These are phyloP conservation scores for Trypoxylon attenuatum DNA, from an alignment of 2,888 invertebrate species.

Conservation along the genomic window DNA sequence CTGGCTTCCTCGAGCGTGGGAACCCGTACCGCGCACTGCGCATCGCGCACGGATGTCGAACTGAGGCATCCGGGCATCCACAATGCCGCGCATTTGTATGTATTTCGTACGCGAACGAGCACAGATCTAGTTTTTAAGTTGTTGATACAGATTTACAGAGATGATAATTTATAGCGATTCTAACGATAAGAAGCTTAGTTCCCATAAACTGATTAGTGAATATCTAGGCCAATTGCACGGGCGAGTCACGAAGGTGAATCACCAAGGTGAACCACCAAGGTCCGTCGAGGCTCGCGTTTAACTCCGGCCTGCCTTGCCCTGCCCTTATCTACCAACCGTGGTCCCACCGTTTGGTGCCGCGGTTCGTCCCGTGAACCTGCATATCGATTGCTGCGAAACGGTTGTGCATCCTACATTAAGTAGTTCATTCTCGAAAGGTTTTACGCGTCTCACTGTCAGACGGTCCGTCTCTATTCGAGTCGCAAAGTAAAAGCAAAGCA, in stretches of 20 bases:
- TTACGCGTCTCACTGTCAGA: conserved; percentile 6
- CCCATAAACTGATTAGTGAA: conserved; percentile 47
- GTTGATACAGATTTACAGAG: conserved; percentile 53
- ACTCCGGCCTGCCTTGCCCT: too few species aligned
- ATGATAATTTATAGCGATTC: conserved; percentile 55
- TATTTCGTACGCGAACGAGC: conserved; percentile 48
- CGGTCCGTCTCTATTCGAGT: conserved; percentile 7
- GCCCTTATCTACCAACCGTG: too few species aligned
- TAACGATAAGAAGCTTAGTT: conserved; percentile 42
- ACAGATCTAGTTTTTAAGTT: conserved; percentile 47
- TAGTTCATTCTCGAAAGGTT: conserved; percentile 6
- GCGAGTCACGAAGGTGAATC: not conserved
- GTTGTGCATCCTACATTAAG: conserved; percentile 34
- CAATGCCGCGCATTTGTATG: conserved; percentile 54
- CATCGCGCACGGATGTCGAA: not conserved
- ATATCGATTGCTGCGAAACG: conserved; percentile 35
- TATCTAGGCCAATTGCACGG: conserved; percentile 35
- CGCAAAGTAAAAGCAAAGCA: too few species aligned
- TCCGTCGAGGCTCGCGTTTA: too few species aligned
- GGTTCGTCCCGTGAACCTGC: conserved; percentile 30
- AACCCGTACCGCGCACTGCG: not conserved
- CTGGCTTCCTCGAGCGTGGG: not conserved
- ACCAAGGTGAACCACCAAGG: too few species aligned
- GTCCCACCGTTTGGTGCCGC: too few species aligned
- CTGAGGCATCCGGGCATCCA: conserved; percentile 23